Evolutionary conservation across 1,140 invertebrate species (phyloP), one percentile per base, ranked within the genome.

Genomic region (Physella acuta): DNA sequence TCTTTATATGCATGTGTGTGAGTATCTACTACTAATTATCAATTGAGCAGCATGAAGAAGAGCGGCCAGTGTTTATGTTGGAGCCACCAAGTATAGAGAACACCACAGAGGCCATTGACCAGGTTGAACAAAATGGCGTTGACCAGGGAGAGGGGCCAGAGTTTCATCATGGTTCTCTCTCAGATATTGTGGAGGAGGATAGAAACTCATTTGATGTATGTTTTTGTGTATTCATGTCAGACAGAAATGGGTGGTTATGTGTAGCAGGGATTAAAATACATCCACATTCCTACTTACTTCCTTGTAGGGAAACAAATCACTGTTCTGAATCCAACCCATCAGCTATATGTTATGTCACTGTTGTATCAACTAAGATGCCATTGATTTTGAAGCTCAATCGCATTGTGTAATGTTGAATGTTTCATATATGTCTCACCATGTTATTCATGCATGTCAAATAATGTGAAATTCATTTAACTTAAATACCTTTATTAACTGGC

Each of bases 61-160:
- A 78, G 91, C 93, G 92, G 70, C 94, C 94, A 0, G 90, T 91
- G 0, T 97, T 96, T 81, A 90, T 95, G 85, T 84, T 94, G 75
- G 94, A 97, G 85, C 91, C 92, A 56, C n/a, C 55, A 26, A 24
- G 14, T 17, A 39, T 28, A 30, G 68, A 61, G 20, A 28, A 33
- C 4, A 53, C 52, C 39, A 4, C 58, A 34, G 56, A n/a, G 16
- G 31, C 62, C 16, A 49, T 33, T 11, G 62, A 31, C 28, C 30
- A 17, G 67, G 69, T 64, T 61, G 71, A 56, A 68, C 71, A 52
- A 37, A 65, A 36, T 64, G 69, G 26, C 64, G 69, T 36, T 30
- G 59, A 67, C 31, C 28, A 26, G 33, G 24, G 36, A n/a, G 72
- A 73, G 31, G 70, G 70, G 5, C 71, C 73, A 17, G 76, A 81